phyloP scores from a whole-genome alignment of 2,797 vertebrate genomes.

The Cossypha niveicapilla region DNA sequence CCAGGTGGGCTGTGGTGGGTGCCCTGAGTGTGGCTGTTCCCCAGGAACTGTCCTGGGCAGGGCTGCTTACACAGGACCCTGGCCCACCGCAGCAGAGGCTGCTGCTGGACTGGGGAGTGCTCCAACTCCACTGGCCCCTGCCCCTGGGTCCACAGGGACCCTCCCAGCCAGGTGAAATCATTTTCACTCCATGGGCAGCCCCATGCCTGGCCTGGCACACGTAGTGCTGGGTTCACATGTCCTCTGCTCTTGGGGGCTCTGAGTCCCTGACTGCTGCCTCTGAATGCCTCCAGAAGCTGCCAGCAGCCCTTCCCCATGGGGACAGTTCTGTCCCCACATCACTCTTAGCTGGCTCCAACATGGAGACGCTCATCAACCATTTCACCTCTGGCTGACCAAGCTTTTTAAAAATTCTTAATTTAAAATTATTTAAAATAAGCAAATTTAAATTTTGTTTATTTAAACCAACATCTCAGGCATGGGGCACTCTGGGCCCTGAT shows the following conservation, averaged over 20 bases:
- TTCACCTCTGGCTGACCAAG: background rate
- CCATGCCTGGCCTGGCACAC: accelerated
- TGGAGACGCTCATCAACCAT: background rate
- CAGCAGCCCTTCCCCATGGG: accelerated
- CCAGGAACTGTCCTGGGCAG: background rate
- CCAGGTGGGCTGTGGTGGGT: background rate
- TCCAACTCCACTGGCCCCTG: background rate
- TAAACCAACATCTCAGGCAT: background rate
- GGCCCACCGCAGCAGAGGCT: accelerated
- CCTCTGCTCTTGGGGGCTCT: background rate
- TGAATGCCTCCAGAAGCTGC: background rate
- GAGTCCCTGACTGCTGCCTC: too few species aligned
- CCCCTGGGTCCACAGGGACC: background rate
- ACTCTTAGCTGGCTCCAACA: accelerated
- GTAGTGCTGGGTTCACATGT: accelerated
- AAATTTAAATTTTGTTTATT: background rate
- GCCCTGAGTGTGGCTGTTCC: background rate
- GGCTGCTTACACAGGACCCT: background rate
- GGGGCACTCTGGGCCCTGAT: background rate
- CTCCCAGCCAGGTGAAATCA: background rate
- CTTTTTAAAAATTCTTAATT: background rate
- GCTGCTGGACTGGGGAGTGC: background rate
- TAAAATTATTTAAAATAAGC: too few species aligned
- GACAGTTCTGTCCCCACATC: background rate
- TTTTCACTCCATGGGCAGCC: background rate